Percentiles rank a stretch among this genome's conserved stretches.
phyloP scores from a whole-genome alignment of 2,797 vertebrate species.

The Pyrocephalus nanus region DNA sequence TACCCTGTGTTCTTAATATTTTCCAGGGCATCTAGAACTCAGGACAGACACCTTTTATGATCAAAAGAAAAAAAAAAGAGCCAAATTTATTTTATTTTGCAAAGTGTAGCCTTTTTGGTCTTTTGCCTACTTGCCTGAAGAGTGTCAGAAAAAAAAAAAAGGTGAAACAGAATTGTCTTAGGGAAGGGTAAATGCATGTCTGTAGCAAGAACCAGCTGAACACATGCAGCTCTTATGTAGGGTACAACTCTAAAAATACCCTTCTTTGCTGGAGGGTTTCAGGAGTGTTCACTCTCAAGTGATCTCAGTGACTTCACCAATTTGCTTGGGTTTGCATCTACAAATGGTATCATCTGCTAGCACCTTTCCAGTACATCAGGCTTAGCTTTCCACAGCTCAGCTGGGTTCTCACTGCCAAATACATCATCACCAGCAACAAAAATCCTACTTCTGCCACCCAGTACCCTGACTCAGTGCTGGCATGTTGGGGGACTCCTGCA shows the following conservation, averaged over 20 bases:
- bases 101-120: constrained; percentile 20
- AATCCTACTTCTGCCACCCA: neutral
- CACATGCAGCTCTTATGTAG: neutral
- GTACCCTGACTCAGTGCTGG: neutral
- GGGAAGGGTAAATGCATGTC: neutral
- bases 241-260: neutral
- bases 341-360: neutral
- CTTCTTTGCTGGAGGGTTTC: neutral
- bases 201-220: neutral
- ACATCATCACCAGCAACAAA: neutral
- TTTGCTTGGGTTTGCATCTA: constrained; percentile 1
- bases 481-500: neutral
- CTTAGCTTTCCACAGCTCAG: neutral
- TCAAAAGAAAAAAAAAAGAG: neutral
- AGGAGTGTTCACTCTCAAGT: neutral
- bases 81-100: neutral
- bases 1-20: neutral
- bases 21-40: neutral
- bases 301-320: constrained; percentile 25
- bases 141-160: neutral
- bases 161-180: neutral
- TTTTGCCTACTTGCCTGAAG: constrained; percentile 46
- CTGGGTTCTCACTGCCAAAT: neutral
- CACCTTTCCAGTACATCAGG: neutral
- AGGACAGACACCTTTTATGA: neutral